A percentile compares a stretch with the other conserved stretches of the same genome.
Conservation (phyloP, 2,888 invertebrate species). For the Microplitis deprimator region DNA sequence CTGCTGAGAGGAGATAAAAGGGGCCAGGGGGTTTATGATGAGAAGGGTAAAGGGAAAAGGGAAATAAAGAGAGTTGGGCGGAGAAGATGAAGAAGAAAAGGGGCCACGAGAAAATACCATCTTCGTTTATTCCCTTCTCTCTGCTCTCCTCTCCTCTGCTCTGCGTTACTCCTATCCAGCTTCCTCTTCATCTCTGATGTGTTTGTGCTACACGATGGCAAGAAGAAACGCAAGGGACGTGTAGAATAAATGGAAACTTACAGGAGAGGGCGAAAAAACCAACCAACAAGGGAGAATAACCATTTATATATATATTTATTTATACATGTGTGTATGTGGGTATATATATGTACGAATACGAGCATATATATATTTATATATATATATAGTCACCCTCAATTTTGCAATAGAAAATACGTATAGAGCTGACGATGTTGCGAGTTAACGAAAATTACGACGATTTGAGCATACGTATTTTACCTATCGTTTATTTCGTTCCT, state of each 20-base stretch:
- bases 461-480: background rate
- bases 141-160: background rate
- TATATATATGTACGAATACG: background rate
- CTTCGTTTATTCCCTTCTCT: slow-evolving; percentile 44
- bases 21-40: slow-evolving; percentile 11
- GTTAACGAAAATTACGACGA: background rate
- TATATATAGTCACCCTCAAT: background rate
- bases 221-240: slow-evolving; percentile 46
- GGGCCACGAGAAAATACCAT: slow-evolving; percentile 67
- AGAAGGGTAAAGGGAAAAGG: slow-evolving; percentile 26
- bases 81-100: slow-evolving; percentile 62
- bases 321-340: slow-evolving; percentile 3
- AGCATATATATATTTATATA: background rate
- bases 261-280: slow-evolving; percentile 68
- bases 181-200: background rate
- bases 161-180: background rate
- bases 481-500: background rate
- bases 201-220: background rate
- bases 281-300: slow-evolving; percentile 41
- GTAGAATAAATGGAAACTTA: slow-evolving; percentile 66
- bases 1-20: background rate
- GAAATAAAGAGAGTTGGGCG: slow-evolving; percentile 41
- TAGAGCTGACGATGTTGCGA: background rate
- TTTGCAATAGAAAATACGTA: background rate
- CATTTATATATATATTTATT: slow-evolving; percentile 33